phyloP scores from a whole-genome alignment of 2,888 invertebrate species.

The Chorisops tibialis region DNA sequence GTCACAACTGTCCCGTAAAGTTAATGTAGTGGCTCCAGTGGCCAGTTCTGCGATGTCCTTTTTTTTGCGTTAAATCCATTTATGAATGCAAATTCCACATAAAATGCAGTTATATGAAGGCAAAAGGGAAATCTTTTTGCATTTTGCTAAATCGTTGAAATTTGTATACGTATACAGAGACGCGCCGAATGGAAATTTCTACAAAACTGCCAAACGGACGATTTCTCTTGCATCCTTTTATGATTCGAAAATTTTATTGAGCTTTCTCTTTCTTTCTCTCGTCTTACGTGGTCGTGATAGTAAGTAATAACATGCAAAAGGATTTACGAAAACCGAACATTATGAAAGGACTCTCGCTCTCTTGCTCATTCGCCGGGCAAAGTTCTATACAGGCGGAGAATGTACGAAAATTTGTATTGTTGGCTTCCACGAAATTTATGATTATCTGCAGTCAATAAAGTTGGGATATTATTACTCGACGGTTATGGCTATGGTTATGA shows the following conservation, averaged over 20 bases:
- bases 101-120: background rate
- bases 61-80: background rate
- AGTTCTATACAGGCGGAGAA: no score
- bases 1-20: background rate
- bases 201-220: background rate
- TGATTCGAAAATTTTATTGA: constrained; percentile 2
- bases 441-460: constrained; percentile 34
- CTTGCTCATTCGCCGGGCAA: no score
- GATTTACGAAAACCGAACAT: constrained; percentile 25
- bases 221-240: no score
- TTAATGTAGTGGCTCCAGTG: background rate
- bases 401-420: constrained; percentile 30
- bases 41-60: background rate
- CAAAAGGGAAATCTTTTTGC: background rate
- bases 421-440: constrained; percentile 30
- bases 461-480: constrained; percentile 32
- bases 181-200: no score
- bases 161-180: background rate
- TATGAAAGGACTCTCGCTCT: constrained; percentile 18
- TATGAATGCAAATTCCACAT: background rate
- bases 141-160: background rate
- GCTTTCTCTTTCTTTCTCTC: constrained; percentile 14
- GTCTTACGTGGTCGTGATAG: constrained; percentile 18
- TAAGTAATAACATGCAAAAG: constrained; percentile 25
- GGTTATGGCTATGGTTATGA: constrained; percentile 31